A percentile compares a stretch with the other conserved stretches of the same genome.
Evolutionary conservation across 2,113 vertebrate species (phyloP).

Genomic region (Garra rufa): DNA sequence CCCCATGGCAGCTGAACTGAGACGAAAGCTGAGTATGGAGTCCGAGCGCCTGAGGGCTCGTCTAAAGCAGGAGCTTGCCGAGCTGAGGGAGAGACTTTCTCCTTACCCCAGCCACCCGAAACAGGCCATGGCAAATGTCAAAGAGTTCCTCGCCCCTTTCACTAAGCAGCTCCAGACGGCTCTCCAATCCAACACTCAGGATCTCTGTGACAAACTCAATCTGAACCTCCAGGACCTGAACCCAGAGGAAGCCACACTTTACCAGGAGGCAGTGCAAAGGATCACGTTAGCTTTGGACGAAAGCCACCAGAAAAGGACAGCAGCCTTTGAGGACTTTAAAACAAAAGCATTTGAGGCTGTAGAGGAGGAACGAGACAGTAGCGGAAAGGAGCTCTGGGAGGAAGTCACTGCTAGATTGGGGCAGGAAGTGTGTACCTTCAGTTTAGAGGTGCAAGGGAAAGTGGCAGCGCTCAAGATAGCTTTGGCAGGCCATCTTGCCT

Average conservation of each 20-base stretch:
- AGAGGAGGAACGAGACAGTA: constrained; percentile 72
- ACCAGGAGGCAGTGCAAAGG: constrained; percentile 70
- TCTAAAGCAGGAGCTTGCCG: constrained; percentile 80
- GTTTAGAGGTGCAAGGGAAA: constrained; percentile 59
- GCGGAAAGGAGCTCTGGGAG: constrained; percentile 74
- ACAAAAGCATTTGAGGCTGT: constrained; percentile 69
- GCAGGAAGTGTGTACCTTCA: constrained; percentile 66
- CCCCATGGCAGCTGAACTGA: constrained; percentile 64
- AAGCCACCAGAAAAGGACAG: constrained; percentile 62
- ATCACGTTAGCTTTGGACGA: constrained; percentile 65
- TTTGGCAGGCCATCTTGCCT: constrained; percentile 47
- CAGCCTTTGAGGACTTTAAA: constrained; percentile 75
- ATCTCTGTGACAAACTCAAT: constrained; percentile 78
- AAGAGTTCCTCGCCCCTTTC: constrained; percentile 75
- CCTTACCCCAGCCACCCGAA: constrained; percentile 73
- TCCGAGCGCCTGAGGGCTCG: constrained; percentile 70
- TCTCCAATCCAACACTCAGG: constrained; percentile 73
- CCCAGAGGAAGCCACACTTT: constrained; percentile 54
- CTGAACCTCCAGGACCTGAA: constrained; percentile 67
- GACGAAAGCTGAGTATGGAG: constrained; percentile 69
- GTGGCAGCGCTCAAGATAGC: constrained; percentile 48
- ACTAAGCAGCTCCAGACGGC: constrained; percentile 80
- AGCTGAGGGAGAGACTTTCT: constrained; percentile 77
- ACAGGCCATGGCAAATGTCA: constrained; percentile 73
- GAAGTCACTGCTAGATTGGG: constrained; percentile 76